These are phyloP conservation scores for Cromileptes altivelis DNA, from an alignment of 2,113 vertebrate species.

Conservation along the genomic window DNA sequence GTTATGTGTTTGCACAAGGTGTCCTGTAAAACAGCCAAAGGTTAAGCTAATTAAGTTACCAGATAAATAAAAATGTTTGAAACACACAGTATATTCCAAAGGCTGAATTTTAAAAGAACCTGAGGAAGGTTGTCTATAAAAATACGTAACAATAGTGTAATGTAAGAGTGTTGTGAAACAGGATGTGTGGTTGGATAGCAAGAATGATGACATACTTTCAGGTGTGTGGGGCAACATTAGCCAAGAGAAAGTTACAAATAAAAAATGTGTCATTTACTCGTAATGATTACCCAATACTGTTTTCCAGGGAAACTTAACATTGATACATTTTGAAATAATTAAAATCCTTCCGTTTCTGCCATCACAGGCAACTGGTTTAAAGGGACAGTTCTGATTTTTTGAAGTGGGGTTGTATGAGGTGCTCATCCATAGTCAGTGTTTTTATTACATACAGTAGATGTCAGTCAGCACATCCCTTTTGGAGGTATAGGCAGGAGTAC, in stretches of 20 bases:
- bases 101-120: not conserved
- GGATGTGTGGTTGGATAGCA: not conserved
- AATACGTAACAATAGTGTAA: constrained; percentile 1
- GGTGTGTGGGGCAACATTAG: not conserved
- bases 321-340: not conserved
- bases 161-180: constrained; percentile 26
- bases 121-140: constrained; percentile 5
- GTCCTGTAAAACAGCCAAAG: constrained; percentile 8
- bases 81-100: not conserved
- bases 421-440: no score
- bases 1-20: not conserved
- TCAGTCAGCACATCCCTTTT: no score
- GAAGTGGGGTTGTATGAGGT: no score
- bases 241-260: constrained; percentile 5
- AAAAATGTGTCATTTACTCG: not conserved
- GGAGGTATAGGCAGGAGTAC: no score
- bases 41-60: not conserved
- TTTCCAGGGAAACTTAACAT: not conserved
- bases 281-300: not conserved
- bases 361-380: not conserved
- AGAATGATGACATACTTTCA: not conserved
- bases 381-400: no score
- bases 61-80: not conserved
- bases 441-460: no score
- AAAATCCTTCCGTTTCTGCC: not conserved